Percentiles rank a stretch among this genome's conserved stretches.
phyloP scores from a whole-genome alignment of 2,888 invertebrate species.

The Dorcus parallelipipedus region DNA sequence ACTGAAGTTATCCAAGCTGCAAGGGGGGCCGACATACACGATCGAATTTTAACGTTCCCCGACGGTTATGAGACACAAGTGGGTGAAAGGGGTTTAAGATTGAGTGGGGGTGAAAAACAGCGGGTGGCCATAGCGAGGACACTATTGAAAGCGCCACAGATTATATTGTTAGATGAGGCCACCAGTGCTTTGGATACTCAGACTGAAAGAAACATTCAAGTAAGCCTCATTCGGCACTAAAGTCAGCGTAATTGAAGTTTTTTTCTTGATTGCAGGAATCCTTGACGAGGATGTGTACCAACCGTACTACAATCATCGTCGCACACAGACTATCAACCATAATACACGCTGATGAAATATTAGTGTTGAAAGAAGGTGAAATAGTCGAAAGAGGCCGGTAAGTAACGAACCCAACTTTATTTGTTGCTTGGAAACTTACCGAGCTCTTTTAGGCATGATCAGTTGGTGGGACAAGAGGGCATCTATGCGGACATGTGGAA shows the following conservation, averaged over 20 bases:
- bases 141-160: conserved; percentile 84
- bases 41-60: conserved; percentile 86
- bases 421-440: neutral
- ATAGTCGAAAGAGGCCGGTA: conserved; percentile 81
- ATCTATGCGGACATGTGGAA: conserved; percentile 92
- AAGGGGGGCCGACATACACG: conserved; percentile 90
- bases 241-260: neutral
- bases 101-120: conserved; percentile 98
- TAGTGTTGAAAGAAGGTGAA: conserved; percentile 87
- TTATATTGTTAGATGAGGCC: conserved; percentile 92
- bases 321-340: conserved; percentile 94
- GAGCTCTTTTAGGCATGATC: conserved; percentile 63
- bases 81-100: conserved; percentile 89
- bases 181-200: conserved; percentile 94
- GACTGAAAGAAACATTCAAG: conserved; percentile 88
- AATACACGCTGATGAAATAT: conserved; percentile 90
- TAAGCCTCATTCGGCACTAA: conserved; percentile 28
- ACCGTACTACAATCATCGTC: conserved; percentile 89
- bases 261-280: conserved; percentile 56
- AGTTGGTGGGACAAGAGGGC: conserved; percentile 65
- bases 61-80: conserved; percentile 85
- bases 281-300: conserved; percentile 70
- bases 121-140: conserved; percentile 96
- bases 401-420: conserved; percentile 18
- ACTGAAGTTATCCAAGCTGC: conserved; percentile 87